These are phyloP conservation scores for Branchipolynoe longqiensis DNA, from an alignment of 2,888 invertebrate genomes.

Conservation along the genomic window DNA sequence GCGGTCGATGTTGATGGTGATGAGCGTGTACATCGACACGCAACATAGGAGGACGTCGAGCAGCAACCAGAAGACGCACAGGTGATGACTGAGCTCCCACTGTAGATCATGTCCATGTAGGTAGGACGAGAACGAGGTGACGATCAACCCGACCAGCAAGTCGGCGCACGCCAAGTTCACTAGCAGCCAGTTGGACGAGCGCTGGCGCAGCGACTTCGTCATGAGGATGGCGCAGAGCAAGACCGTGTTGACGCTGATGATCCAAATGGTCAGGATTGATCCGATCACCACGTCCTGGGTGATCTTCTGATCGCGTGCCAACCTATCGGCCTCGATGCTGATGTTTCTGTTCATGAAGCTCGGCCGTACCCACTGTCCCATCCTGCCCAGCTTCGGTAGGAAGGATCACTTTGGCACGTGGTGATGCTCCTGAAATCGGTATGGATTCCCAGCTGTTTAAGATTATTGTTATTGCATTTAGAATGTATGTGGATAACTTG, in stretches of 20 bases:
- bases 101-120: conserved; percentile 5
- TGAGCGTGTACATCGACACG: conserved; percentile 32
- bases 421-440: too few species aligned
- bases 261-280: conserved; percentile 17
- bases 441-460: too few species aligned
- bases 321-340: background rate
- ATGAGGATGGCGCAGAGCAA: conserved; percentile 31
- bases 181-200: conserved; percentile 38
- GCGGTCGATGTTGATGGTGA: conserved; percentile 51
- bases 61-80: conserved; percentile 48
- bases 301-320: background rate
- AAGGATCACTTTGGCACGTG: too few species aligned
- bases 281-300: conserved; percentile 16
- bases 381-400: background rate
- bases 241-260: background rate
- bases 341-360: background rate
- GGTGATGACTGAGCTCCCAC: conserved; percentile 40
- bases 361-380: conserved; percentile 24
- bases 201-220: conserved; percentile 17
- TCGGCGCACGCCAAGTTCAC: conserved; percentile 44
- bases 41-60: conserved; percentile 44
- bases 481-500: too few species aligned
- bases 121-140: conserved; percentile 31
- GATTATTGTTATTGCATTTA: too few species aligned
- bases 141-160: conserved; percentile 31